These are phyloP conservation scores for Mormyrus lacerda DNA, from an alignment of 2,113 vertebrate species.

Conservation along the genomic window DNA sequence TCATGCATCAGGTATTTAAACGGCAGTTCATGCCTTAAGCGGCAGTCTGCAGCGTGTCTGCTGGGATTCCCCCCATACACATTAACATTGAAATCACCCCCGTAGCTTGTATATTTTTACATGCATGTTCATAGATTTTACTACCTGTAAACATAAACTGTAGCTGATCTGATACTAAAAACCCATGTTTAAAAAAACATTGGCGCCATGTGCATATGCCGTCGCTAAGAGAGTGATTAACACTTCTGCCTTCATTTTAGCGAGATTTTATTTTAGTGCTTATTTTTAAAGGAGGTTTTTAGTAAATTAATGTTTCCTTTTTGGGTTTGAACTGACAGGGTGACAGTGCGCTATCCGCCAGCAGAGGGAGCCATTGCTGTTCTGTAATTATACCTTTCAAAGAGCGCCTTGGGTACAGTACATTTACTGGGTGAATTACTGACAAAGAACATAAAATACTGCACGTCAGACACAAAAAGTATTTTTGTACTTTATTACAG, in stretches of 20 bases:
- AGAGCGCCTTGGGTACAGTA: background rate
- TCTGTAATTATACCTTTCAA: background rate
- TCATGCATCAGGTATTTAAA: slow-evolving; percentile 40
- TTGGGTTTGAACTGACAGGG: background rate
- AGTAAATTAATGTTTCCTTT: background rate
- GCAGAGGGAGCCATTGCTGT: slow-evolving; percentile 40
- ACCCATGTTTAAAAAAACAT: background rate
- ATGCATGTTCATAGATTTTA: background rate
- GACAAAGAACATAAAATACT: background rate
- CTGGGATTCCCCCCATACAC: background rate
- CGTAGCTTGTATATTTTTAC: background rate
- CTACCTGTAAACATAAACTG: background rate
- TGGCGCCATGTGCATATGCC: background rate
- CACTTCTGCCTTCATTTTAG: background rate
- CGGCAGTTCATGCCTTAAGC: background rate
- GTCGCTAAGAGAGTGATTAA: background rate
- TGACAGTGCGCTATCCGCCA: slow-evolving; percentile 8
- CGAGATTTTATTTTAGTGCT: background rate
- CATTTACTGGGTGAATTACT: slow-evolving; percentile 1
- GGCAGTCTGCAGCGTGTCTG: background rate
- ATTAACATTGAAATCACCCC: background rate
- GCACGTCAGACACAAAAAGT: background rate
- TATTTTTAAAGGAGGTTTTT: background rate
- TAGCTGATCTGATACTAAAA: background rate
- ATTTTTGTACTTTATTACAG: background rate